These are phyloP conservation scores for Aphaenogaster rudis DNA, from an alignment of 1,140 invertebrate species.

Conservation along the genomic window DNA sequence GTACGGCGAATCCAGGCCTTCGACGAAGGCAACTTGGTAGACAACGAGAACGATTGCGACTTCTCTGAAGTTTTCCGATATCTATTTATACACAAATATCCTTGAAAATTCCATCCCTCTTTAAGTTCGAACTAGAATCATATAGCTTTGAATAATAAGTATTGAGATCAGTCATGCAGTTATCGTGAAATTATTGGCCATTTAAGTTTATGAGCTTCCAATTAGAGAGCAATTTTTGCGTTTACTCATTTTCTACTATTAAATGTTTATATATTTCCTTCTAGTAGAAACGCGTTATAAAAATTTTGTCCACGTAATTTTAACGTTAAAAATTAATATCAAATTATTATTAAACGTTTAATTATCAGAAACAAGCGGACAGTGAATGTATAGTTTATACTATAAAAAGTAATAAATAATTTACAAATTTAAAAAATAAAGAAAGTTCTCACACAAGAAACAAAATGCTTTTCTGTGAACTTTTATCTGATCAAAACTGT, in stretches of 20 bases:
- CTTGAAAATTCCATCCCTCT: constrained; percentile 9
- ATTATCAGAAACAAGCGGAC: background rate
- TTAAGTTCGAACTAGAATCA: background rate
- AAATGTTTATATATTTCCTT: background rate
- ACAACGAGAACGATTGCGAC: constrained; percentile 37
- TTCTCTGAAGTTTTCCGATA: constrained; percentile 28
- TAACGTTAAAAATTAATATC: background rate
- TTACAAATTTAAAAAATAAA: background rate
- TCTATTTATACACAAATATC: background rate
- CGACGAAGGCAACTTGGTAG: constrained; percentile 22
- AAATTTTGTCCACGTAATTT: background rate
- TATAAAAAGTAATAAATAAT: background rate
- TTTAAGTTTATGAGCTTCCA: constrained; percentile 16
- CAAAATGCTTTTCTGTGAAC: constrained; percentile 18
- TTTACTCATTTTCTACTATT: background rate
- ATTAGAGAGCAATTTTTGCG: constrained; percentile 10
- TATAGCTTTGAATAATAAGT: background rate
- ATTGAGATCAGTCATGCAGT: background rate
- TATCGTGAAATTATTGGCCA: background rate
- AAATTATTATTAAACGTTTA: background rate
- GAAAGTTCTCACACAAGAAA: background rate
- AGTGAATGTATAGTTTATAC: background rate
- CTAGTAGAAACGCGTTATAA: background rate
- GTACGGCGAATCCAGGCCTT: constrained; percentile 48
- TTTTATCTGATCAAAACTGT: constrained; percentile 46